Conservation (phyloP, 2,113 vertebrate species). For the Corythaeola cristata region DNA sequence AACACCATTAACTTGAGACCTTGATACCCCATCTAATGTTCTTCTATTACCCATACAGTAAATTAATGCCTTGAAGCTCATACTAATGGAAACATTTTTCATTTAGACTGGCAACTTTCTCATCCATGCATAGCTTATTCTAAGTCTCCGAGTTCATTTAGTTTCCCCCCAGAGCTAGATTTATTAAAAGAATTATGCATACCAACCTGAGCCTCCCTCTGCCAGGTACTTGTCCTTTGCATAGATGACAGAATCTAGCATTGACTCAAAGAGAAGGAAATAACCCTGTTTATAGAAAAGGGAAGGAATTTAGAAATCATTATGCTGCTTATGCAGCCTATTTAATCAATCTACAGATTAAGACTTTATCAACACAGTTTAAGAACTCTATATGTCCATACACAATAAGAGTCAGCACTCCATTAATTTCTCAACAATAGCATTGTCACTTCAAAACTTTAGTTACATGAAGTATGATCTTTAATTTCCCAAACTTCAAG, state of each 20-base stretch:
- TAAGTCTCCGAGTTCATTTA: slow-evolving; percentile 41
- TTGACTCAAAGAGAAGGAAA: slow-evolving; percentile 96
- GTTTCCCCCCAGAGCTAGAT: slow-evolving; percentile 52
- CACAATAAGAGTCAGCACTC: neutral
- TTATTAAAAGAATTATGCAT: slow-evolving; percentile 51
- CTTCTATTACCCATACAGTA: slow-evolving; percentile 46
- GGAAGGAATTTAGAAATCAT: neutral
- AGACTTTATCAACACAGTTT: neutral
- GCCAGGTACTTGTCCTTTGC: slow-evolving; percentile 89
- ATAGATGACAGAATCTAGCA: slow-evolving; percentile 95
- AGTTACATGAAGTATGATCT: neutral
- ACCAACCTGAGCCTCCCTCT: slow-evolving; percentile 89
- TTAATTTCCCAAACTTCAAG: neutral
- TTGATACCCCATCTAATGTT: slow-evolving; percentile 11
- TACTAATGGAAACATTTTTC: slow-evolving; percentile 75
- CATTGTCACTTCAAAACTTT: neutral
- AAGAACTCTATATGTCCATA: neutral
- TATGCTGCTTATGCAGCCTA: neutral
- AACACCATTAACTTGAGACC: slow-evolving; percentile 47
- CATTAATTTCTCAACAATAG: neutral
- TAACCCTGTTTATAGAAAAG: slow-evolving; percentile 83
- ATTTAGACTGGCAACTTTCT: slow-evolving; percentile 65
- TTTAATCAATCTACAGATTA: neutral
- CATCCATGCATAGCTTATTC: slow-evolving; percentile 68
- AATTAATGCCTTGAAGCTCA: slow-evolving; percentile 67